A percentile compares a stretch with the other conserved stretches of the same genome.
Evolutionary conservation across 2,113 vertebrate species (phyloP).

Genomic region (Malurus elegans): DNA sequence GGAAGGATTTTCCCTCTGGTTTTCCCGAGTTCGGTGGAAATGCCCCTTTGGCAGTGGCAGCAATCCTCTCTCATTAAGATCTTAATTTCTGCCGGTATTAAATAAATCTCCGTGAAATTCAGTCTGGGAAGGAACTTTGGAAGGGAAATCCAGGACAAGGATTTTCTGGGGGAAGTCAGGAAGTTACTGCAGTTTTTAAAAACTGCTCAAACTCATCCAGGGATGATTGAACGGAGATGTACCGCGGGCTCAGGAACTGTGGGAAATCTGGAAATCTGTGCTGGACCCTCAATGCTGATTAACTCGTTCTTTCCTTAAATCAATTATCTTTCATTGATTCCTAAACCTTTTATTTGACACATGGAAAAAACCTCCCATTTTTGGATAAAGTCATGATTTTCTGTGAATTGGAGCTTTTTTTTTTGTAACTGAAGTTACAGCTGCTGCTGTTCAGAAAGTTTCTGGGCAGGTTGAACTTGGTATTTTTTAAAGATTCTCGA

Average conservation of each 20-base stretch:
- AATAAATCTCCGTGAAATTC: not conserved
- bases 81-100: not conserved
- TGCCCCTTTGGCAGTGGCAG: not conserved
- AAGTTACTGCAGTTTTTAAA: not conserved
- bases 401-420: not conserved
- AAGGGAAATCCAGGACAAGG: not conserved
- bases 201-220: not conserved
- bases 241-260: not conserved
- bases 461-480: not conserved
- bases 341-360: not conserved
- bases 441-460: not conserved
- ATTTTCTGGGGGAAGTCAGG: fast-evolving
- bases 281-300: not conserved
- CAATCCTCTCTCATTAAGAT: not conserved
- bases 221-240: fast-evolving
- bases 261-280: not conserved
- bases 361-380: not conserved
- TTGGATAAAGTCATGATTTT: not conserved
- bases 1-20: not conserved
- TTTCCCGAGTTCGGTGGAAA: not conserved
- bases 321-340: not conserved
- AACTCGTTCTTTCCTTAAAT: not conserved
- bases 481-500: not conserved
- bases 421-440: not conserved
- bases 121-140: not conserved